Base-by-base conservation (phyloP, 1,140 invertebrate genomes). In the Batillaria attramentaria region DNA sequence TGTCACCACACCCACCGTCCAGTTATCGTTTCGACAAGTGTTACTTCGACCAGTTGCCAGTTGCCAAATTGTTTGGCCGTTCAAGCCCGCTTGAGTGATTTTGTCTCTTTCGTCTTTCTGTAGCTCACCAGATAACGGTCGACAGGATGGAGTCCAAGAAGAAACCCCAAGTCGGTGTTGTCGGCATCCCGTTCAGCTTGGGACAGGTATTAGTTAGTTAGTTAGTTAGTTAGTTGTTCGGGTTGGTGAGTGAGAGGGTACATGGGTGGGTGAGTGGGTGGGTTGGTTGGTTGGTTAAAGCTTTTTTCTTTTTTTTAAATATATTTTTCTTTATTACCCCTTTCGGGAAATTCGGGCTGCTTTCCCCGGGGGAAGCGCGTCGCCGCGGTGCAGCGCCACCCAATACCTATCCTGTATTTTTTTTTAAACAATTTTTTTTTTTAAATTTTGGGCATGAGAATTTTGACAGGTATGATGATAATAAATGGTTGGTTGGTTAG, bases 161-260 rank as follows among this genome's bases (percentile, higher is more conserved):
- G 37, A 69, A 41, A 10, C 66, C 37, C 33, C 0, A 13, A 20
- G 35, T 69, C 37, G 66, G 66, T 4, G 37, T 69, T n/a, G 2
- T 69, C 35, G 66, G 66, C 20, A 69, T 69, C 66, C 66, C 66
- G 20, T 69, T 69, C 66, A 69, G 66, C 66, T 41, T 41, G 20
- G 66, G 66, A 69, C 66, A 69, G 66, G 66, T 69, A 39, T 50
- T 50, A 50, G 46, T 10, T 50, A 10, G 24, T 24, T 10, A 24
- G 46, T 50, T 24, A 50, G 24, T 24, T 13, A 50, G 46, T 24
- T 50, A 13, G 10, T 50, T 50, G 10, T 13, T 50, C 46, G 10
- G 46, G 10, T 50, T 50, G 46, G 10, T 66, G 62, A 16, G 28
- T 66, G 62, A 35, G 31, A 5, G 20, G 5, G 28, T 66, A 35